Evolutionary conservation across 2,113 vertebrate species (phyloP).

Genomic region (Chloropsis cyanopogon): DNA sequence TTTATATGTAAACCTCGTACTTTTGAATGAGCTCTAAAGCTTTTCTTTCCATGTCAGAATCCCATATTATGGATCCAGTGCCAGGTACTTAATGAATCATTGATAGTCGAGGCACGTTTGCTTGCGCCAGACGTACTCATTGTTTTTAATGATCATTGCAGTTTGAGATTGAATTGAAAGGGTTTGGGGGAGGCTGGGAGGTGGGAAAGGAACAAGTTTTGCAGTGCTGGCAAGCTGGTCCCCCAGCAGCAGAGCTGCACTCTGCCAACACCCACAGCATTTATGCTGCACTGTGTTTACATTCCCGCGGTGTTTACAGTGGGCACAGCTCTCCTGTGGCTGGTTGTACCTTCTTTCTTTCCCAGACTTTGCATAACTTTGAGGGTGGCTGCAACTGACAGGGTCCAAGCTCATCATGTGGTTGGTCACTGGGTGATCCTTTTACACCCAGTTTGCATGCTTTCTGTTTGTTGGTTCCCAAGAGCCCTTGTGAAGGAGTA

Average conservation of each 20-base stretch:
- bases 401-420: background rate
- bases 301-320: background rate
- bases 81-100: conserved; percentile 66
- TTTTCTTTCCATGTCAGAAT: conserved; percentile 63
- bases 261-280: background rate
- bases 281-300: background rate
- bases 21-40: conserved; percentile 44
- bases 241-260: background rate
- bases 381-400: background rate
- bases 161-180: conserved; percentile 64
- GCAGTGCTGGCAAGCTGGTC: background rate
- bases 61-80: conserved; percentile 53
- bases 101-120: conserved; percentile 62
- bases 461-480: background rate
- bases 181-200: conserved; percentile 37
- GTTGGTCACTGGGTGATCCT: background rate
- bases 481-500: background rate
- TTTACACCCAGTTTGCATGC: background rate
- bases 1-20: conserved; percentile 25
- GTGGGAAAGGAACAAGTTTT: conserved; percentile 52
- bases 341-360: background rate
- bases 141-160: conserved; percentile 73
- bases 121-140: conserved; percentile 69
- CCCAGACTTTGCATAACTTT: background rate
- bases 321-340: background rate